Evolutionary conservation across 2,888 invertebrate genomes (phyloP), one percentile per base, ranked within the genome.

Genomic region (Nycteola revayana): DNA sequence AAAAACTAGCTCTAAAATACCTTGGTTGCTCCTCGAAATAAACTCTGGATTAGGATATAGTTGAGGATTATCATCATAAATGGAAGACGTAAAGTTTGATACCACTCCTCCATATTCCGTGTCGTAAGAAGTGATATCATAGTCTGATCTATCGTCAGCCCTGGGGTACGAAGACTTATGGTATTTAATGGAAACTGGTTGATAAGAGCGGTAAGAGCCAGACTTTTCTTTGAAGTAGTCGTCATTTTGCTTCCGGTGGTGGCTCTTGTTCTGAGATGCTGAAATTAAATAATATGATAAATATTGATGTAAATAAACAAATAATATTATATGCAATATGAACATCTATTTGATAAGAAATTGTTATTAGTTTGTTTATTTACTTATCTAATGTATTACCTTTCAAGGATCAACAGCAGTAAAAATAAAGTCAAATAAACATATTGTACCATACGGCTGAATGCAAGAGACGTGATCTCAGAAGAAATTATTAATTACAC

Each of bases 11-110:
- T n/a, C n/a, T n/a, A n/a, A n/a, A n/a, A n/a, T 52, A 85, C 87
- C 82, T 74, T 76, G 68, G 56, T 75, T 83, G 42, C 66, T 80
- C 26, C 71, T 69, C n/a, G 79, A 57, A 32, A 89, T 58, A 33
- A 77, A 62, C 39, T 89, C 89, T 1, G 89, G 89, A 42, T 89
- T 89, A 1, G 89, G 89, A 49, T 89, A 89, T 10, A 89, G 44
- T 29, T 78, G 86, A 2, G 87, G 85, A 41, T 85, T 89, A 35
- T 88, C 88, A 48, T 89, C 89, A 36, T 89, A 89, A 51, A 88
- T 81, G 36, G 88, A 83, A 50, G 87, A 85, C 32, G 87, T 89
- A 31, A 89, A 88, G 48, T 89, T 89, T 0, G 88, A 85, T 0
- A 86, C 82, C 9, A 88, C 83, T 5, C 75, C 87, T n/a, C 85